Percentiles rank a stretch among this genome's conserved stretches.
phyloP scores from a whole-genome alignment of 2,888 invertebrate species.

The Agonopterix heracliana region DNA sequence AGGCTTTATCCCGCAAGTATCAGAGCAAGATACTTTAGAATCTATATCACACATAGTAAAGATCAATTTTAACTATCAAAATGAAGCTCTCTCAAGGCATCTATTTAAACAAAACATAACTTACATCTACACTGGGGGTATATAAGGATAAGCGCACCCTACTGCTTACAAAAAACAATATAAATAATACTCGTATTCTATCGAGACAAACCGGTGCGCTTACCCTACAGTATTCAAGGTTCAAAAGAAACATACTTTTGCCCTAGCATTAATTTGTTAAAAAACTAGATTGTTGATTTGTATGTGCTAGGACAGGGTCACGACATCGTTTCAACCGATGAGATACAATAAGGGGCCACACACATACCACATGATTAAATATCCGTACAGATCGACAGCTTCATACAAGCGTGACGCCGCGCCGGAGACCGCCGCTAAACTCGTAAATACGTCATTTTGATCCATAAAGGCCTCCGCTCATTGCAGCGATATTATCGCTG shows the following conservation, averaged over 20 bases:
- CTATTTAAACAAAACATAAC: constrained; percentile 1
- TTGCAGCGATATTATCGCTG: too few relatives aligned
- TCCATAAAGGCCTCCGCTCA: too few relatives aligned
- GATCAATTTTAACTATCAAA: neutral
- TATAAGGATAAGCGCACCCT: constrained; percentile 4
- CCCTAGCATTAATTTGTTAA: neutral
- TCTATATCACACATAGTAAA: neutral
- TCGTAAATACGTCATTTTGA: too few relatives aligned
- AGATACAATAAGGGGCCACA: neutral
- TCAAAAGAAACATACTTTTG: neutral
- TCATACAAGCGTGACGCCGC: too few relatives aligned
- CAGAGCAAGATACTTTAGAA: too few relatives aligned
- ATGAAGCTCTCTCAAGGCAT: constrained; percentile 3
- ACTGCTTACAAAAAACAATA: constrained; percentile 11
- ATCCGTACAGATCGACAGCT: too few relatives aligned
- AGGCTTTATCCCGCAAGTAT: too few relatives aligned
- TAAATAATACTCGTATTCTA: constrained; percentile 2
- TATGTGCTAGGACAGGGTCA: constrained; percentile 7
- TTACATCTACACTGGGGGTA: constrained; percentile 4
- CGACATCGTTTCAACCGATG: constrained; percentile 5
- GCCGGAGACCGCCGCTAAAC: too few relatives aligned
- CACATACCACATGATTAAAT: too few relatives aligned
- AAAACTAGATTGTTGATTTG: neutral
- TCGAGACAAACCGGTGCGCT: constrained; percentile 3
- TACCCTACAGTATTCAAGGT: constrained; percentile 1